phyloP scores from a whole-genome alignment of 92 coral and sea anemone species.

The Siderastrea siderea region DNA sequence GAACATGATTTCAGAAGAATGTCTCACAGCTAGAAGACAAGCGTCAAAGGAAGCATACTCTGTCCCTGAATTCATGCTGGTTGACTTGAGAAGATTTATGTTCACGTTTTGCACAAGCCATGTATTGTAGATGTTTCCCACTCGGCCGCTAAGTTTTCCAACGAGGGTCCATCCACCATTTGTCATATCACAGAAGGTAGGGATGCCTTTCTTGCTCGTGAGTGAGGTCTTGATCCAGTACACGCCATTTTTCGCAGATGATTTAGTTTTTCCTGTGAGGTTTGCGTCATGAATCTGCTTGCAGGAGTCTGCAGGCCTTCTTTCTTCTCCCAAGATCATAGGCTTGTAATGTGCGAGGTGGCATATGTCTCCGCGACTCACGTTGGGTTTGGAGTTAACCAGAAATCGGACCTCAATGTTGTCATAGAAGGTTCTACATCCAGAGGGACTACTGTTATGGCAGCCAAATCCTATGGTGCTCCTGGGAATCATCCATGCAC shows the following conservation, averaged over 20 bases:
- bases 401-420: conserved; percentile 71
- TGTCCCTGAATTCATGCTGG: conserved; percentile 42
- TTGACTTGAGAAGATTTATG: conserved; percentile 39
- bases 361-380: conserved; percentile 57
- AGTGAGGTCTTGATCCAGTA: conserved; percentile 81
- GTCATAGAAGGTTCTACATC: conserved; percentile 78
- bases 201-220: conserved; percentile 30
- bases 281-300: conserved; percentile 79
- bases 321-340: conserved; percentile 15
- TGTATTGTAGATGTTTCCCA: conserved; percentile 61
- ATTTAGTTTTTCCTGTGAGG: conserved; percentile 24
- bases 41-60: conserved; percentile 71
- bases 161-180: conserved; percentile 76
- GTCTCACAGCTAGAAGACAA: conserved; percentile 68
- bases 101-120: conserved; percentile 77
- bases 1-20: conserved; percentile 67
- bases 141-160: conserved; percentile 71
- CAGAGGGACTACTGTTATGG: conserved; percentile 28
- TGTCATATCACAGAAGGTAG: conserved; percentile 83
- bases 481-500: conserved; percentile 68
- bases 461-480: conserved; percentile 82
- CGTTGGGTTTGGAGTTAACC: conserved; percentile 53
- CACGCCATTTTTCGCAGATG: conserved; percentile 67
- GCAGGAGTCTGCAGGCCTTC: conserved; percentile 74
- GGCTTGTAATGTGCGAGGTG: conserved; percentile 31